These are phyloP conservation scores for Xyliphius kryptos DNA, from an alignment of 2,113 vertebrate species.

Conservation along the genomic window DNA sequence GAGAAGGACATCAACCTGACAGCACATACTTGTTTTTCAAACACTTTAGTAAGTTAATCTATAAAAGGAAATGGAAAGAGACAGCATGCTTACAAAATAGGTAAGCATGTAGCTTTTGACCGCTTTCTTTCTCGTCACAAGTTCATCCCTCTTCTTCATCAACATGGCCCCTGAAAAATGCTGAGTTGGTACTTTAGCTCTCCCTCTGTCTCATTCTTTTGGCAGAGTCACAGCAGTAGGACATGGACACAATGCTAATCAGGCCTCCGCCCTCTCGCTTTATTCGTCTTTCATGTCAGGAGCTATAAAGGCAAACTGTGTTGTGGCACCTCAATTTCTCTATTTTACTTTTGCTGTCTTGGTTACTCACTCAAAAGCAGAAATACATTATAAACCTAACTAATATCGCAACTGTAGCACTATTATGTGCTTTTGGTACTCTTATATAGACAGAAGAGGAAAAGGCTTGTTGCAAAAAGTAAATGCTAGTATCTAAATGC, in stretches of 20 bases:
- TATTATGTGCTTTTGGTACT: background rate
- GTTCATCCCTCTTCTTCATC: constrained; percentile 24
- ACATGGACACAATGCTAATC: constrained; percentile 66
- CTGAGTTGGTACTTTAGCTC: constrained; percentile 37
- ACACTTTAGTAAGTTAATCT: background rate
- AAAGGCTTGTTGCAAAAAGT: no score
- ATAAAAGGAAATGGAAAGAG: background rate
- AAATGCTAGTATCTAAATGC: no score
- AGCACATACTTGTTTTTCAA: background rate
- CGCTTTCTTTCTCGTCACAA: constrained; percentile 20
- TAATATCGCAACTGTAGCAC: constrained; percentile 17
- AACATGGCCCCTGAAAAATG: constrained; percentile 27
- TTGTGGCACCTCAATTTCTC: constrained; percentile 24
- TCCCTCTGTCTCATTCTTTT: constrained; percentile 15
- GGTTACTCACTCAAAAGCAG: constrained; percentile 20
- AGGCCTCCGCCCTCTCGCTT: constrained; percentile 38
- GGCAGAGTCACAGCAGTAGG: constrained; percentile 55
- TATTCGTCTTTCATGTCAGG: constrained; percentile 43
- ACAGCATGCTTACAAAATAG: background rate
- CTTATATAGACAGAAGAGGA: no score
- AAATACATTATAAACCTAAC: constrained; percentile 21
- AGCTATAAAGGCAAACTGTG: constrained; percentile 40
- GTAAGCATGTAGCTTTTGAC: constrained; percentile 24
- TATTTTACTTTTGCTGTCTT: constrained; percentile 19
- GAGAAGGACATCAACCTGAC: constrained; percentile 7